Evolutionary conservation across 2,888 invertebrate genomes (phyloP).

Genomic region (Alloscopus bannaensis): DNA sequence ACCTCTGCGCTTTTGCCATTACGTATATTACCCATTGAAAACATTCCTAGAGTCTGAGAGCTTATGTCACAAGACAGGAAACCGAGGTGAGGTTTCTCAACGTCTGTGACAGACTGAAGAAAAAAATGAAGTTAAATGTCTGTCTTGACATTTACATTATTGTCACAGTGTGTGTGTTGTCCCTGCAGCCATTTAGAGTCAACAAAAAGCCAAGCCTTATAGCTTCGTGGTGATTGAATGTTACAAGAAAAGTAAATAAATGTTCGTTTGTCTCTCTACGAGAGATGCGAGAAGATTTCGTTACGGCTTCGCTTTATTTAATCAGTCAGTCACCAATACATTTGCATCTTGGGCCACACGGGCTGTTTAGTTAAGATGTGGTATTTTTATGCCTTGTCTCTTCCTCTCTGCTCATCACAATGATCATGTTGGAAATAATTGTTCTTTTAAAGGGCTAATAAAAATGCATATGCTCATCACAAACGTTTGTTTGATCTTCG

Average conservation of each 20-base stretch:
- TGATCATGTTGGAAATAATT: conserved; percentile 30
- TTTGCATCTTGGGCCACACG: conserved; percentile 6
- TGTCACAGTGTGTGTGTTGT: conserved; percentile 34
- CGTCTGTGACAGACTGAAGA: conserved; percentile 30
- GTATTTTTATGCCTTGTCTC: too few species aligned
- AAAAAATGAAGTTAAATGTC: conserved; percentile 50
- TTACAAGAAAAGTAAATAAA: conserved; percentile 41
- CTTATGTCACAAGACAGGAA: neutral
- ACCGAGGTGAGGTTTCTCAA: neutral
- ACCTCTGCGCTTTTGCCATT: neutral
- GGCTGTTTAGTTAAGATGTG: conserved; percentile 3
- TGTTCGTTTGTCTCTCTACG: neutral
- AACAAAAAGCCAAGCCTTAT: conserved; percentile 19
- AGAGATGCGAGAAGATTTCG: too few species aligned
- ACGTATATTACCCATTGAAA: conserved; percentile 11
- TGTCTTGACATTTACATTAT: conserved; percentile 53
- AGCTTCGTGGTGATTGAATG: neutral
- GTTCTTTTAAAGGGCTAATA: conserved; percentile 34
- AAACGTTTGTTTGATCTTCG: too few species aligned
- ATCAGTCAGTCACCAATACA: conserved; percentile 39
- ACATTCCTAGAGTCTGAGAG: neutral
- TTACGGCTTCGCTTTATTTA: conserved; percentile 27
- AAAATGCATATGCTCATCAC: too few species aligned
- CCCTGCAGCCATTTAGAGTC: conserved; percentile 23
- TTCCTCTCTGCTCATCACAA: neutral